A percentile compares a stretch with the other conserved stretches of the same genome.
phyloP scores from a whole-genome alignment of 2,113 vertebrate species.

The Petrocephalus microphthalmus region DNA sequence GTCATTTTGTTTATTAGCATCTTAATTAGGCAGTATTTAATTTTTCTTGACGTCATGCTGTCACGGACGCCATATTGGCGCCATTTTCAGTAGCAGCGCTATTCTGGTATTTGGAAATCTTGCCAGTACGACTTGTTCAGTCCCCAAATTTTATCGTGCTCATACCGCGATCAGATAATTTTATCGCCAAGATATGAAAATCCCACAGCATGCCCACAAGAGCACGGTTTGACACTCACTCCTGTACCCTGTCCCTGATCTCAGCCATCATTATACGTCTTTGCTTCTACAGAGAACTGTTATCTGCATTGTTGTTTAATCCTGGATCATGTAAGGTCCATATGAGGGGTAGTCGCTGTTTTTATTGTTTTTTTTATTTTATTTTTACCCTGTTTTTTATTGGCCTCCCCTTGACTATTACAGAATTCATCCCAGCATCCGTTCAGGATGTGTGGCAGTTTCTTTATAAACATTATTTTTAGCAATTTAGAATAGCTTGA shows the following conservation, averaged over 20 bases:
- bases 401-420: neutral
- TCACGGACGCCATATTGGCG: neutral
- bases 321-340: neutral
- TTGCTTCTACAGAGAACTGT: neutral
- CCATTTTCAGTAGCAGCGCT: neutral
- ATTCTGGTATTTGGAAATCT: neutral
- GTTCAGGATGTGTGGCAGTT: neutral
- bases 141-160: neutral
- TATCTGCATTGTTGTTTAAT: neutral
- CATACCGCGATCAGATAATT: neutral
- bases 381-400: too few relatives aligned
- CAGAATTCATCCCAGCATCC: neutral
- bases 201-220: neutral
- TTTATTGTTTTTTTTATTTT: too few relatives aligned
- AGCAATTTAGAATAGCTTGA: neutral
- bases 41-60: neutral
- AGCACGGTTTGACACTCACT: neutral
- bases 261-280: neutral
- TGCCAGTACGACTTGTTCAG: neutral
- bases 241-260: neutral
- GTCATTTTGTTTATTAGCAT: neutral
- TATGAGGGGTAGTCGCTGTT: neutral
- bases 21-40: neutral
- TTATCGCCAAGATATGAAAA: neutral
- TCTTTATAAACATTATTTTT: neutral